These are phyloP conservation scores for Tichodroma muraria DNA, from an alignment of 2,113 vertebrate genomes.

Conservation along the genomic window DNA sequence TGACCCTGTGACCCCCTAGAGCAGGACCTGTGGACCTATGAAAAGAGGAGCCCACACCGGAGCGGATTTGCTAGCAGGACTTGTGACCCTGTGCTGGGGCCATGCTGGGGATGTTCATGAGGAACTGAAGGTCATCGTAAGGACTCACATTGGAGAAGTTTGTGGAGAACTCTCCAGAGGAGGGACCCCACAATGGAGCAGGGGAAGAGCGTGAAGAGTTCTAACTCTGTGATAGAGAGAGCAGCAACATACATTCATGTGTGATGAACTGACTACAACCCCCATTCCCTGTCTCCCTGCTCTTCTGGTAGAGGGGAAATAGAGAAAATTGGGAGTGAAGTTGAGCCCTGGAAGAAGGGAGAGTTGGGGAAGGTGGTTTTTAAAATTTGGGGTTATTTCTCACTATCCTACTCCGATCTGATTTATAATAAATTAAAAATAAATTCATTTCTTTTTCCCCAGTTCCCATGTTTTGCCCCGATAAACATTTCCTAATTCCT, in stretches of 20 bases:
- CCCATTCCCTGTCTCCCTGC: background rate
- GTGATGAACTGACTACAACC: background rate
- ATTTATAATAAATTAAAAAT: background rate
- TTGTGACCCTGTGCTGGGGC: too few relatives aligned
- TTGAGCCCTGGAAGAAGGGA: background rate
- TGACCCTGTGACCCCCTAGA: too few relatives aligned
- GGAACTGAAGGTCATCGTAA: too few relatives aligned
- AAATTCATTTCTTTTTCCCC: background rate
- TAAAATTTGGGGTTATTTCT: background rate
- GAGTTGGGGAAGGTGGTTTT: background rate
- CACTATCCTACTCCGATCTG: fast-evolving
- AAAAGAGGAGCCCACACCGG: too few relatives aligned
- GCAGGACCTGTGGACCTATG: too few relatives aligned
- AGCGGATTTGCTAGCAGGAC: too few relatives aligned
- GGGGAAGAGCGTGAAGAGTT: background rate
- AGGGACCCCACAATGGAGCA: background rate
- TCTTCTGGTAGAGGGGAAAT: background rate
- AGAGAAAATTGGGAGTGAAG: background rate
- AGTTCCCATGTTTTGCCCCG: background rate
- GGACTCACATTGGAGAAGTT: background rate
- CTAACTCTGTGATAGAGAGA: background rate
- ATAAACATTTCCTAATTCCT: too few relatives aligned
- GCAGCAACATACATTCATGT: background rate
- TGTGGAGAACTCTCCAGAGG: background rate
- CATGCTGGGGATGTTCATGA: too few relatives aligned